phyloP scores from a whole-genome alignment of 1,140 invertebrate species.

The Leptopilina boulardi region DNA sequence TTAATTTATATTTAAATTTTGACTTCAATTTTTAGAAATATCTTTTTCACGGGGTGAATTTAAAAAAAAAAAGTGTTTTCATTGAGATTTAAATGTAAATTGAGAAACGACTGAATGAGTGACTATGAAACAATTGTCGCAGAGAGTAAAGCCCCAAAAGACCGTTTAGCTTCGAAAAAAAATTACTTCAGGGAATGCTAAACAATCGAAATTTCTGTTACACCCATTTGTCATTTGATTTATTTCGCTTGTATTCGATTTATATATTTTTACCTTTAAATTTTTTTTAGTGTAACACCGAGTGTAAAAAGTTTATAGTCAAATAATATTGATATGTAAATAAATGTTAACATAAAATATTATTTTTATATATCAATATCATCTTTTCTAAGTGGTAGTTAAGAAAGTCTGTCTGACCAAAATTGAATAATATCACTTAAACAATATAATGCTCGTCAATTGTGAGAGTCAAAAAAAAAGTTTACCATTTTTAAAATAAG shows the following conservation, averaged over 20 bases:
- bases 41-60: too few relatives aligned
- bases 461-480: too few relatives aligned
- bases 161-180: background rate
- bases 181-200: background rate
- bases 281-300: background rate
- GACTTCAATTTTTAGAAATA: too few relatives aligned
- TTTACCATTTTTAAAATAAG: too few relatives aligned
- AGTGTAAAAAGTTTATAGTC: background rate
- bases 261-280: background rate
- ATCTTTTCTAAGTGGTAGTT: too few relatives aligned
- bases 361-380: too few relatives aligned
- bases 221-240: background rate
- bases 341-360: too few relatives aligned
- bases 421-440: too few relatives aligned
- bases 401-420: too few relatives aligned
- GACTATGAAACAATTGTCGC: slow-evolving; percentile 5
- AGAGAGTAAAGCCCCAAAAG: slow-evolving; percentile 9
- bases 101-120: background rate
- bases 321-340: too few relatives aligned
- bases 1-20: too few relatives aligned
- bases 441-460: too few relatives aligned
- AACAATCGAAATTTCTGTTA: slow-evolving; percentile 7
- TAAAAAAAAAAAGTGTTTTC: background rate
- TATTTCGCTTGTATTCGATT: background rate
- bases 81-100: background rate